Conservation (phyloP, 2,797 vertebrate species). For the Poliocrania exsul region DNA sequence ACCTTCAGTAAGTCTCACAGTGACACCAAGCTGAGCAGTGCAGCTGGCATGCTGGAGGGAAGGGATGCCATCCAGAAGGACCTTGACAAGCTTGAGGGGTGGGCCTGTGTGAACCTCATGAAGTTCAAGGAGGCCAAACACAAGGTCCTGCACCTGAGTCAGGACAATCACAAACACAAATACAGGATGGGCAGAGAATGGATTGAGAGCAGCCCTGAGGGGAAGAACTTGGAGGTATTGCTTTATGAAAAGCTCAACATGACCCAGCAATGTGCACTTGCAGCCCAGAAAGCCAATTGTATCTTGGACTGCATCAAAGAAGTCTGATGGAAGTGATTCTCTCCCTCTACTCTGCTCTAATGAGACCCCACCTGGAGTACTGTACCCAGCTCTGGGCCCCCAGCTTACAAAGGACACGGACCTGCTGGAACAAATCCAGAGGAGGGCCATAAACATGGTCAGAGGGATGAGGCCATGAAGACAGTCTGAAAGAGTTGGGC, state of each 20-base stretch:
- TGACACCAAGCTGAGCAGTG: rapidly evolving
- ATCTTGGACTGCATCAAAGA: neutral
- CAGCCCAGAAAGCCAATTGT: neutral
- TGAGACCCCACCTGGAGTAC: neutral
- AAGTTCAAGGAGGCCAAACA: neutral
- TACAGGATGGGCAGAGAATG: neutral
- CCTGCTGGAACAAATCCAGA: neutral
- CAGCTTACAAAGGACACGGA: neutral
- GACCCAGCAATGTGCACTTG: rapidly evolving
- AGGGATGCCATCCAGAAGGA: neutral
- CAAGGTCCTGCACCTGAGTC: neutral
- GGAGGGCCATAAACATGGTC: neutral
- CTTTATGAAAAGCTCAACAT: neutral
- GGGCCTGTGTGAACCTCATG: rapidly evolving
- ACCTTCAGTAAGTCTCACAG: neutral
- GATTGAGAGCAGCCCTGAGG: neutral
- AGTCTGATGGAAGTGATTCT: neutral
- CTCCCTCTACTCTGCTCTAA: neutral
- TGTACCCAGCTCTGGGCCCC: neutral
- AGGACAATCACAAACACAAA: neutral
- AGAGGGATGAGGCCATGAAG: neutral
- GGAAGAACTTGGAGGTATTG: rapidly evolving
- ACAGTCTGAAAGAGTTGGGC: neutral
- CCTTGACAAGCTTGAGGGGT: neutral
- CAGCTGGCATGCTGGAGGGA: rapidly evolving